A percentile compares a stretch with the other conserved stretches of the same genome.
phyloP scores from a whole-genome alignment of 2,888 invertebrate species.

The Apodemia hepburni region DNA sequence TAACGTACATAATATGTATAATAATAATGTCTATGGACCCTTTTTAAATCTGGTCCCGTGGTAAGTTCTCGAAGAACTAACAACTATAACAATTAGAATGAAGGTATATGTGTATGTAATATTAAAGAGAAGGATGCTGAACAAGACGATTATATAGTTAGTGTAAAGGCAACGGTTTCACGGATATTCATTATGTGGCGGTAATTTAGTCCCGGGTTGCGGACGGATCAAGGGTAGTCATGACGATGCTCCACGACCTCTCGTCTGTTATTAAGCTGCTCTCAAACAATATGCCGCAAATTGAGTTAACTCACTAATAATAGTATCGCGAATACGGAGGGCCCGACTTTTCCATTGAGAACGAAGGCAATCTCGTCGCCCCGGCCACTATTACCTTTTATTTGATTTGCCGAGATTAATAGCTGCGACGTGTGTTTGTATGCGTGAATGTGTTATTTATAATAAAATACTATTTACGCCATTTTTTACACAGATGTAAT shows the following conservation, averaged over 20 bases:
- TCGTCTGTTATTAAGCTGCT: constrained; percentile 75
- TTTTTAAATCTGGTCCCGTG: too few species aligned
- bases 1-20: too few species aligned
- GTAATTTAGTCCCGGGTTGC: constrained; percentile 38
- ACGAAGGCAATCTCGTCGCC: constrained; percentile 61
- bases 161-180: constrained; percentile 28
- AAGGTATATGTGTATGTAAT: too few species aligned
- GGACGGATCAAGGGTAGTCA: constrained; percentile 63
- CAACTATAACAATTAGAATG: too few species aligned
- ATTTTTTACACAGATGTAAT: neutral
- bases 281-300: constrained; percentile 79
- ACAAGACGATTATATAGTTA: too few species aligned
- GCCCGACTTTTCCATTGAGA: constrained; percentile 59
- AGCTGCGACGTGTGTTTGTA: constrained; percentile 52
- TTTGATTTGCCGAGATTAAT: constrained; percentile 72
- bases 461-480: neutral
- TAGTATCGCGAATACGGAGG: constrained; percentile 66
- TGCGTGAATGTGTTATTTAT: constrained; percentile 41
- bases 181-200: constrained; percentile 37
- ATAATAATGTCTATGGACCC: too few species aligned
- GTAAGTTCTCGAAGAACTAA: too few species aligned
- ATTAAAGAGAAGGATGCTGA: too few species aligned
- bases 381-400: constrained; percentile 64
- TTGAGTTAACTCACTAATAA: constrained; percentile 80
- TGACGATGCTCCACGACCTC: constrained; percentile 61